Conservation (phyloP, 2,888 invertebrate species). For the Nymphalis c-album region DNA sequence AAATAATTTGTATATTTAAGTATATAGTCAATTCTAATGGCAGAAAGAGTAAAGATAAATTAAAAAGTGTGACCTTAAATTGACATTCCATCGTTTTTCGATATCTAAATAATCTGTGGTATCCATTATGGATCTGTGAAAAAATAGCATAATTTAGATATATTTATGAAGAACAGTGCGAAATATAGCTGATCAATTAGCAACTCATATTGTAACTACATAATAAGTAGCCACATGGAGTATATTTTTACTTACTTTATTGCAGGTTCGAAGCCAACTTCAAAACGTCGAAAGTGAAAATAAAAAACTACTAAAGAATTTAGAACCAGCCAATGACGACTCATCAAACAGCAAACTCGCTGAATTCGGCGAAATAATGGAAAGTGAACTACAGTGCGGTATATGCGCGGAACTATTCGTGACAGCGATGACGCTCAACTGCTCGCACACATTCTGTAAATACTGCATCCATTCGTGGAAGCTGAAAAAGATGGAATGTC, state of each 20-base stretch:
- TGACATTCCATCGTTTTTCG: too few species aligned
- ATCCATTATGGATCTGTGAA: too few species aligned
- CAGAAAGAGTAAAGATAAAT: too few species aligned
- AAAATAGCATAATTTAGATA: too few species aligned
- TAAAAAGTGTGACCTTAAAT: too few species aligned
- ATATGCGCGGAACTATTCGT: slow-evolving; percentile 89
- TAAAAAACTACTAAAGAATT: slow-evolving; percentile 52
- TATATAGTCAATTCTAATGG: too few species aligned
- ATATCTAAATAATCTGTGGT: too few species aligned
- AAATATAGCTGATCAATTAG: too few species aligned
- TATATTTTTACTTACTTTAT: neutral
- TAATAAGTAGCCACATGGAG: too few species aligned
- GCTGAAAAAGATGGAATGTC: slow-evolving; percentile 85
- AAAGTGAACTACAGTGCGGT: slow-evolving; percentile 87
- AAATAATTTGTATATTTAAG: too few species aligned
- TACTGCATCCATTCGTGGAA: slow-evolving; percentile 87
- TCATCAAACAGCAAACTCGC: slow-evolving; percentile 54
- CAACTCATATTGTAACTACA: too few species aligned
- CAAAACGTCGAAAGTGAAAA: slow-evolving; percentile 61
- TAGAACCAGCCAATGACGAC: slow-evolving; percentile 34
- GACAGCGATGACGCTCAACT: slow-evolving; percentile 85
- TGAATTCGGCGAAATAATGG: slow-evolving; percentile 81
- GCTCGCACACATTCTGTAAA: slow-evolving; percentile 88
- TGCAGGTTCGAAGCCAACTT: slow-evolving; percentile 59
- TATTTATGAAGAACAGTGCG: too few species aligned